Percentiles rank a stretch among this genome's conserved stretches.
These are phyloP conservation scores for Rissa tridactyla DNA, from an alignment of 2,113 vertebrate species.

Conservation along the genomic window DNA sequence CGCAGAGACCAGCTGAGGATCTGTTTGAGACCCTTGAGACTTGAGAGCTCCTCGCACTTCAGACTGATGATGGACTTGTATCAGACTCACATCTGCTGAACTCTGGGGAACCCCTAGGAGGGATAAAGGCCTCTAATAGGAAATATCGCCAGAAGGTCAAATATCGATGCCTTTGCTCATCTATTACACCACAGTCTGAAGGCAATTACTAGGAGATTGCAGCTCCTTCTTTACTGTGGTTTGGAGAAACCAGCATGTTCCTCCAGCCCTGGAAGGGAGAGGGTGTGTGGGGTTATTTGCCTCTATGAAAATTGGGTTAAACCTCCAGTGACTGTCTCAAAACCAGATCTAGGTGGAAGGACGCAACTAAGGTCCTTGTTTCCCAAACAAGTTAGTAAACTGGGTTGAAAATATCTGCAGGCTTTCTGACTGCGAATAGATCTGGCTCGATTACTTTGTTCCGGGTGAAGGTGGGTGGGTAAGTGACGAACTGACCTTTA, in stretches of 20 bases:
- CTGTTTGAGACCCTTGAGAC: conserved; percentile 8
- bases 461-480: background rate
- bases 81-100: background rate
- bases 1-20: background rate
- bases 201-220: background rate
- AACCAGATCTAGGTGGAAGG: background rate
- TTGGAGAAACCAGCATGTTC: background rate
- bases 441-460: background rate
- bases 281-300: background rate
- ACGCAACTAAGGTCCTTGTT: background rate
- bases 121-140: background rate
- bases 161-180: background rate
- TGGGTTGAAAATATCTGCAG: background rate
- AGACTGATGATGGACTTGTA: background rate
- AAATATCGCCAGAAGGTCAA: background rate
- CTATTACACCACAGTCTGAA: background rate
- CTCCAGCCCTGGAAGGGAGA: background rate
- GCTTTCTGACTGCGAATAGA: background rate
- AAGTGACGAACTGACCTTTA: background rate
- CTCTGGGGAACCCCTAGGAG: background rate
- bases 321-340: background rate
- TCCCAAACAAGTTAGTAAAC: conserved; percentile 16
- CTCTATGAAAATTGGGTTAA: background rate
- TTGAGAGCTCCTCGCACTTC: background rate
- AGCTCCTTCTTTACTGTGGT: background rate